phyloP scores from a whole-genome alignment of 2,113 vertebrate genomes.

The Oryzias celebensis region DNA sequence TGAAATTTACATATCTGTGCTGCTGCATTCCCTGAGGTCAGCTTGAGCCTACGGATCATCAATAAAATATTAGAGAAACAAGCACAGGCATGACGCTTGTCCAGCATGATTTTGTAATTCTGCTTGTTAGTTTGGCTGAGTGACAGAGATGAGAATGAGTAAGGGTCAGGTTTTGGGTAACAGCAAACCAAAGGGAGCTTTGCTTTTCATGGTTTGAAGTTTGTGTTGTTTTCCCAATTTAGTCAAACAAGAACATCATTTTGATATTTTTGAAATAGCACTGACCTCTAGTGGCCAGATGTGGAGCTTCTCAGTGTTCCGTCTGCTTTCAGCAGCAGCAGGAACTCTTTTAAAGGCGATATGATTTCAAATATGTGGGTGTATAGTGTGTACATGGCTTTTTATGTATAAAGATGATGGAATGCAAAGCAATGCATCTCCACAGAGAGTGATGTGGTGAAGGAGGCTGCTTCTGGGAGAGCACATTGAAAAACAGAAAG shows the following conservation, averaged over 20 bases:
- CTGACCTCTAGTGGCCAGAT: constrained; percentile 71
- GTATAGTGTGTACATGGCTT: not conserved
- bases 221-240: constrained; percentile 48
- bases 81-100: constrained; percentile 31
- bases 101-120: constrained; percentile 28
- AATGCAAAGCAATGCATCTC: constrained; percentile 48
- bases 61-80: constrained; percentile 58
- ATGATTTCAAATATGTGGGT: not conserved
- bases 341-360: constrained; percentile 2
- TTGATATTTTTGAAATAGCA: constrained; percentile 53
- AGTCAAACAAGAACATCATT: not conserved
- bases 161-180: constrained; percentile 9
- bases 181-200: constrained; percentile 21
- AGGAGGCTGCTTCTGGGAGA: constrained; percentile 32
- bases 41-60: constrained; percentile 32
- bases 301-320: not conserved
- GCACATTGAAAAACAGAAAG: constrained; percentile 6
- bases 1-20: constrained; percentile 59
- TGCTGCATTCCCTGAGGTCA: constrained; percentile 40
- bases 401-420: constrained; percentile 36
- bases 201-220: constrained; percentile 36
- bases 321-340: not conserved
- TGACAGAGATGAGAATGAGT: constrained; percentile 42
- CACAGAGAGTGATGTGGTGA: constrained; percentile 8
- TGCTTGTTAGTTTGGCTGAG: constrained; percentile 8